These are phyloP conservation scores for Synanceia verrucosa DNA, from an alignment of 2,797 vertebrate genomes.

Conservation along the genomic window DNA sequence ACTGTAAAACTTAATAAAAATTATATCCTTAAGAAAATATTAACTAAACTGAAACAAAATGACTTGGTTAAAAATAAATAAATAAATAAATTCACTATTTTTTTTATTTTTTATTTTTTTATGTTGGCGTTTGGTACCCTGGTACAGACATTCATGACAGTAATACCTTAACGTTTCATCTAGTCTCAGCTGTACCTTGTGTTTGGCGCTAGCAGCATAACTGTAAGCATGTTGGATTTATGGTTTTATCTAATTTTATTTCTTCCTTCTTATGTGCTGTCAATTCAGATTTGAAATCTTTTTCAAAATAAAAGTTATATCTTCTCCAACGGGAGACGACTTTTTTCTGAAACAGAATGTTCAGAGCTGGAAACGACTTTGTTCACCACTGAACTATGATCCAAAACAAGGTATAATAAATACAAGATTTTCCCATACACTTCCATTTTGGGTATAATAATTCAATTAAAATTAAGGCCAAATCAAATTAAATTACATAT, in stretches of 20 bases:
- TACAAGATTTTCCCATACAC: constrained; percentile 2
- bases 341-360: constrained; percentile 16
- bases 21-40: background rate
- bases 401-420: constrained; percentile 6
- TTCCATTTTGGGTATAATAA: background rate
- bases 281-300: background rate
- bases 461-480: background rate
- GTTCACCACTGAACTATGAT: constrained; percentile 14
- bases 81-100: fast-evolving
- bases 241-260: background rate
- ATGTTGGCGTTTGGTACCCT: no score
- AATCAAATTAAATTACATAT: constrained; percentile 15
- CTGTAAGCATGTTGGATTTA: background rate
- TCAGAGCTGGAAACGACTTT: constrained; percentile 11
- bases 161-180: background rate
- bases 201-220: background rate
- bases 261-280: background rate
- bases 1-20: no score
- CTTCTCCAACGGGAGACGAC: no score
- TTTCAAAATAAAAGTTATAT: no score
- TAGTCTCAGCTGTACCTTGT: background rate
- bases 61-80: background rate
- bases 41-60: background rate
- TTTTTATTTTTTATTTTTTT: no score
- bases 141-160: no score